Evolutionary conservation across 2,888 invertebrate genomes (phyloP).

Genomic region (Drosophila engyochracea): DNA sequence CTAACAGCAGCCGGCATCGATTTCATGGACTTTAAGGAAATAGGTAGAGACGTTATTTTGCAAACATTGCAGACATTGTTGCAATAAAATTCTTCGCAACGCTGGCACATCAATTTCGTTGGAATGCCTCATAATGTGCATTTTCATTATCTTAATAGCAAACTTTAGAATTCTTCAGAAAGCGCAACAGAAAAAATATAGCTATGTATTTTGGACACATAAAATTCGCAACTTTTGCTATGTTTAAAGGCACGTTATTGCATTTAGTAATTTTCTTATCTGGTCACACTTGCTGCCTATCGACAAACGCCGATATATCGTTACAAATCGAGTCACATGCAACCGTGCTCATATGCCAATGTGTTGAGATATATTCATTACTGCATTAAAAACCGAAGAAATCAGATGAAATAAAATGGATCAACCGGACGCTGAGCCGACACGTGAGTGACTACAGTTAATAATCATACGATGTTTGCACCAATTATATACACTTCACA

Average conservation of each 20-base stretch:
- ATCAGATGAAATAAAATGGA: constrained; percentile 2
- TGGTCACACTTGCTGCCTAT: constrained; percentile 6
- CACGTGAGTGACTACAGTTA: not conserved
- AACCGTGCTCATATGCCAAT: constrained; percentile 4
- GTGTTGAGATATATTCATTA: not conserved
- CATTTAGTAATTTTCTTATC: not conserved
- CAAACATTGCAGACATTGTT: constrained; percentile 46
- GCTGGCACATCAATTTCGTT: constrained; percentile 48
- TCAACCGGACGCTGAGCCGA: not conserved
- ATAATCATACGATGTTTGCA: not conserved
- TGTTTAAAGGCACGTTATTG: constrained; percentile 7
- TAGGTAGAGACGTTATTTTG: constrained; percentile 38
- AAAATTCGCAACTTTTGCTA: not conserved
- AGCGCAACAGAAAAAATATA: not conserved
- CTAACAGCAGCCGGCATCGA: not conserved
- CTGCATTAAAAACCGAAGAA: not conserved
- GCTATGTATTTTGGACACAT: not conserved
- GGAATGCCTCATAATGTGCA: constrained; percentile 43
- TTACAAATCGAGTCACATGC: not conserved
- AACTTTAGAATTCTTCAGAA: not conserved
- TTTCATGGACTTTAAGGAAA: not conserved
- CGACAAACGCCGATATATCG: not conserved
- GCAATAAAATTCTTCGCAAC: constrained; percentile 62
- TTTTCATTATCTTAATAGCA: not conserved
- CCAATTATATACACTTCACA: not conserved